phyloP scores from a whole-genome alignment of 1,140 invertebrate genomes.

The Galleria mellonella region DNA sequence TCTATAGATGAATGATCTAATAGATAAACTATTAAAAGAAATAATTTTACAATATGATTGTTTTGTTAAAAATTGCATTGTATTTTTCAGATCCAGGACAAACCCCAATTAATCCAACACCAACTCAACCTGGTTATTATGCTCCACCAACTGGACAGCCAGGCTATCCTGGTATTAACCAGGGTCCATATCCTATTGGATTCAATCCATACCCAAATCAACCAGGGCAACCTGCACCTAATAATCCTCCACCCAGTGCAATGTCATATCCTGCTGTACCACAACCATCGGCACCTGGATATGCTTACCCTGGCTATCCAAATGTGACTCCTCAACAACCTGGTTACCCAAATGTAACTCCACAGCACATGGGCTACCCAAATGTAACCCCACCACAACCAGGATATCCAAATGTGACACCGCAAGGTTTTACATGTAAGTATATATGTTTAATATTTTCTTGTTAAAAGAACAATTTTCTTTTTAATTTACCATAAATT shows the following conservation, averaged over 20 bases:
- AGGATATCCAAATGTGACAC: no score
- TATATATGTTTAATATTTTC: no score
- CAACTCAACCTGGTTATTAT: constrained; percentile 21
- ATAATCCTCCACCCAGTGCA: constrained; percentile 20
- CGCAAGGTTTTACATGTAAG: no score
- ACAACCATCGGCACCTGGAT: constrained; percentile 5
- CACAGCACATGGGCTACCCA: no score
- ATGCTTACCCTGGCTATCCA: constrained; percentile 20
- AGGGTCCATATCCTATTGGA: constrained; percentile 19
- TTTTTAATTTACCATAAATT: no score
- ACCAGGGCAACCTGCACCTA: constrained; percentile 13
- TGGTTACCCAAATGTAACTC: no score
- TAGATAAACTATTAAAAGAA: no score
- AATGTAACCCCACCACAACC: no score
- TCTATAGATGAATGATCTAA: no score
- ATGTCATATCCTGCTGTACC: constrained; percentile 34
- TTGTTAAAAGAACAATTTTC: no score
- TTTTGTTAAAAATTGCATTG: no score
- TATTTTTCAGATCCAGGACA: not conserved
- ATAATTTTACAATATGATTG: no score
- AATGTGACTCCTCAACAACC: constrained; percentile 8
- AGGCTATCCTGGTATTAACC: constrained; percentile 27
- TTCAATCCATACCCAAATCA: constrained; percentile 29
- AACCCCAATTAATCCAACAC: not conserved
- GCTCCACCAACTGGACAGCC: constrained; percentile 37